phyloP scores from a whole-genome alignment of 2,113 vertebrate species.

The Leptosomus discolor region DNA sequence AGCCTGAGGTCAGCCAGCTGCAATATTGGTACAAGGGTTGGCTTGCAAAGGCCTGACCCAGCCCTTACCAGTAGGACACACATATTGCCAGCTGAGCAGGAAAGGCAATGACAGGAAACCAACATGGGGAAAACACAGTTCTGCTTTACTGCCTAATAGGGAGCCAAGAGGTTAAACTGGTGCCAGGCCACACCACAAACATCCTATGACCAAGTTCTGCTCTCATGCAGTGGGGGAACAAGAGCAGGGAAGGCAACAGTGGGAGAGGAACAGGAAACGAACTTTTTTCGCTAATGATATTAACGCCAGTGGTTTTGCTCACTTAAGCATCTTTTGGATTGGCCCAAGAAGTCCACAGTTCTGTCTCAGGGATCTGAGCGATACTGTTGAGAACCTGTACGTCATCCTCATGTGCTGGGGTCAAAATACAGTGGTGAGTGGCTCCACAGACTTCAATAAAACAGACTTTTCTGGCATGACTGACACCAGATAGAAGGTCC shows the following conservation, averaged over 20 bases:
- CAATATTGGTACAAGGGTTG: background rate
- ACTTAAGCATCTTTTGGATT: background rate
- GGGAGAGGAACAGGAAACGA: background rate
- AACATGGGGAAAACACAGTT: background rate
- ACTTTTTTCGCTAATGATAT: background rate
- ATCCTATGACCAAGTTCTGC: slow-evolving; percentile 5
- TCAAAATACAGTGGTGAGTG: background rate
- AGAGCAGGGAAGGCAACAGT: background rate
- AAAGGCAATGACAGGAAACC: background rate
- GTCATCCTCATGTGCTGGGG: rapidly evolving
- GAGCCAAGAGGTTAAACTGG: slow-evolving; percentile 18
- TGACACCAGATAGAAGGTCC: background rate
- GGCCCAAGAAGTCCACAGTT: background rate
- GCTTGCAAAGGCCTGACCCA: background rate
- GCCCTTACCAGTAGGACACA: background rate
- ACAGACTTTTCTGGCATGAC: background rate
- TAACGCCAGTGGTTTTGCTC: background rate
- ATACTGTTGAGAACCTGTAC: background rate
- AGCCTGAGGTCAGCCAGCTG: background rate
- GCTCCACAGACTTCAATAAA: background rate
- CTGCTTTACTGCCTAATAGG: slow-evolving; percentile 20
- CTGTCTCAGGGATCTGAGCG: background rate
- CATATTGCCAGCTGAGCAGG: background rate
- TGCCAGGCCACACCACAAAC: background rate
- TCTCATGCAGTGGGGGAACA: background rate